Base-by-base conservation (phyloP, 2,888 invertebrate genomes). In the Orthosia incerta region DNA sequence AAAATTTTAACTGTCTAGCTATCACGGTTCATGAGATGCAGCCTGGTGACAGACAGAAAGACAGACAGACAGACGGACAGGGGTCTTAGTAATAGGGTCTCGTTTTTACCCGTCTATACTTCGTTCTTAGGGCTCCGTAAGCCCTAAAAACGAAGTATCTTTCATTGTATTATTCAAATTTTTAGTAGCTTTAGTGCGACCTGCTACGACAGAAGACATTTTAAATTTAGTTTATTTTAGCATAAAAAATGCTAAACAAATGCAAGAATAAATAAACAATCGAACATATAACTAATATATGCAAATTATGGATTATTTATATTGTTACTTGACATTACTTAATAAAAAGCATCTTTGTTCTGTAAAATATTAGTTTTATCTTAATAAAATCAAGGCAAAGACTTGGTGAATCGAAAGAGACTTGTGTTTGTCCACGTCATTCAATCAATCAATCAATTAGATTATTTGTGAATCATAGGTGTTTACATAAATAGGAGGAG, bases 351-450 rank as follows among this genome's bases (percentile, higher is more conserved):
- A 13, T 45, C 2, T 15, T 48, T 50, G 18, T 45, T 15, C 26
- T 18, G 16, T 2, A 9, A 23, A 48, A 66, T 46, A 48, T 16
- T 57, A 18, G 23, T 26, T 60, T 55, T 48, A 53, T 48, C 16
- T 64, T n/a, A 31, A 51, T 23, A n/a, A 53, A 45, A 76, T 56
- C 55, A 75, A 76, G 23, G 20, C 18, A 62, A 59, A 39, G 16
- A 26, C 3, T 4, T 9, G 20, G 2, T 13, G 20, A 66, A 55
- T 63, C 50, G 26, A 57, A 16, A 51, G 16, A 13, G 20, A 26
- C 55, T 39, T 23, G 56, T 48, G 66, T 57, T 62, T 23, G 51
- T 48, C 23, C 66, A 66, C 48, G 50, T 63, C n/a, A n/a, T n/a
- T n/a, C n/a, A n/a, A n/a, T n/a, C n/a, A n/a, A n/a, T n/a, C n/a